phyloP scores from a whole-genome alignment of 2,888 invertebrate genomes.

The Cantharis nigra region DNA sequence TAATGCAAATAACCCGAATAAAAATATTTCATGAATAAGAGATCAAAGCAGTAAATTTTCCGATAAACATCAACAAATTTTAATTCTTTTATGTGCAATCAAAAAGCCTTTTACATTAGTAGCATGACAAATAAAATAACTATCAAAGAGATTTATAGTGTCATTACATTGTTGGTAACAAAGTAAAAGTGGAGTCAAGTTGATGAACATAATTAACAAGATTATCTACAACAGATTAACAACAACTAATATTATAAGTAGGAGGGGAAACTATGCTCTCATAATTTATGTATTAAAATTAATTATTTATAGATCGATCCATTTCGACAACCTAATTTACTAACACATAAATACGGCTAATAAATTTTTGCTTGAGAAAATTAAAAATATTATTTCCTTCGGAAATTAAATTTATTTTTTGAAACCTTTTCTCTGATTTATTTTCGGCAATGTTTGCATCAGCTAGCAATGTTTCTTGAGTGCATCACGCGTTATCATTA shows the following conservation, averaged over 20 bases:
- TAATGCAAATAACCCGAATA: background rate
- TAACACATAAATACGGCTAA: background rate
- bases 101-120: background rate
- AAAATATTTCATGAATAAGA: background rate
- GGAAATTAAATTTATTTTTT: background rate
- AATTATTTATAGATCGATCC: background rate
- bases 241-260: background rate
- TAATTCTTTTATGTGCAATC: background rate
- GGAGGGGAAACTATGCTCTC: background rate
- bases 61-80: background rate
- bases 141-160: background rate
- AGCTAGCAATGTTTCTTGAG: background rate
- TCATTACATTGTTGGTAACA: background rate
- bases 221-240: background rate
- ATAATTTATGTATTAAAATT: background rate
- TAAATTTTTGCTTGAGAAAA: background rate
- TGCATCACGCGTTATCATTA: background rate
- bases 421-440: background rate
- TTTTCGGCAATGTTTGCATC: background rate
- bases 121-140: background rate
- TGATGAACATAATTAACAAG: background rate
- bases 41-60: background rate
- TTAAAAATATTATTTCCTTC: background rate
- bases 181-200: background rate
- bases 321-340: background rate